These are phyloP conservation scores for Anoplius nigerrimus DNA, from an alignment of 2,888 invertebrate genomes.

Conservation along the genomic window DNA sequence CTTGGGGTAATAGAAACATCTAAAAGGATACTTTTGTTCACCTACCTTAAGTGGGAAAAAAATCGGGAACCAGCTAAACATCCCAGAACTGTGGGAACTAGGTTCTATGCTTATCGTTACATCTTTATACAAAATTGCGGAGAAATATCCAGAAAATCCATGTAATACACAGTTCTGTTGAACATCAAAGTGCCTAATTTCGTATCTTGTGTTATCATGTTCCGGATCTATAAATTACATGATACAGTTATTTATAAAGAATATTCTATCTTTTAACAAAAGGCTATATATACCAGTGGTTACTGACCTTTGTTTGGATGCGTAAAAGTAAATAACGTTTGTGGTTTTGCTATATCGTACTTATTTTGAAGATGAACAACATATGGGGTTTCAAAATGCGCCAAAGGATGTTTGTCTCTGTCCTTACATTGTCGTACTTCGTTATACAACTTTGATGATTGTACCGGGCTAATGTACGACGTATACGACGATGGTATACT, in stretches of 20 bases:
- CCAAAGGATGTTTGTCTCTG: slow-evolving; percentile 76
- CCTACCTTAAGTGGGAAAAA: slow-evolving; percentile 91
- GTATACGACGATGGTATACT: slow-evolving; percentile 94
- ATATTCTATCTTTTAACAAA: slow-evolving; percentile 4
- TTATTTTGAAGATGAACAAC: slow-evolving; percentile 94
- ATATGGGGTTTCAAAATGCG: slow-evolving; percentile 88
- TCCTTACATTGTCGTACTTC: slow-evolving; percentile 80
- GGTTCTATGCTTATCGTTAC: slow-evolving; percentile 94
- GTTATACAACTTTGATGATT: slow-evolving; percentile 90
- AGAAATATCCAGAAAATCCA: slow-evolving; percentile 98
- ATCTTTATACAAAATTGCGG: slow-evolving; percentile 89
- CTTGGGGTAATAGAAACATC: no score
- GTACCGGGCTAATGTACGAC: slow-evolving; percentile 94
- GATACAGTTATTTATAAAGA: no score
- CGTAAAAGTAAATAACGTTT: slow-evolving; percentile 89
- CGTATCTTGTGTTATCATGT: slow-evolving; percentile 85
- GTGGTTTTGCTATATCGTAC: slow-evolving; percentile 84
- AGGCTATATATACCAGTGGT: slow-evolving; percentile 14
- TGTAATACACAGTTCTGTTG: slow-evolving; percentile 88
- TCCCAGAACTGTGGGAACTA: slow-evolving; percentile 89
- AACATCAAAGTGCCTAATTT: slow-evolving; percentile 82
- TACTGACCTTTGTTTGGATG: slow-evolving; percentile 88
- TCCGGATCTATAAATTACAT: slow-evolving; percentile 66
- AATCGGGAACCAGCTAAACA: slow-evolving; percentile 99
- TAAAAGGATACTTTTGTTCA: no score